Base-by-base conservation (phyloP, 2,888 invertebrate genomes). In the Caenorhabditis imperialis region DNA sequence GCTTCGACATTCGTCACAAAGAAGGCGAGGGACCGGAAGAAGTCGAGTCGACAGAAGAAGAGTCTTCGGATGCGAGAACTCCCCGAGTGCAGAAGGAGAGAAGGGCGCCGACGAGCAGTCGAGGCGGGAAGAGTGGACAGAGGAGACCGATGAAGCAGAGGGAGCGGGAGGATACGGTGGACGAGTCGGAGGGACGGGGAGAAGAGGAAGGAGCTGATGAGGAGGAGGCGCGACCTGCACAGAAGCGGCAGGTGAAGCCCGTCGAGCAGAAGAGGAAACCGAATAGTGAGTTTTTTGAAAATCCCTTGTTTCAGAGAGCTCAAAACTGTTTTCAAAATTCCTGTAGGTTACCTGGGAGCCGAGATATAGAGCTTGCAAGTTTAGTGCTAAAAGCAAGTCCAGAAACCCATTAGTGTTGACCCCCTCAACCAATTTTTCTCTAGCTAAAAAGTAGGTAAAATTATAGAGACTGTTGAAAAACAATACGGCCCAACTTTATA, bases 101-200 rank as follows among this genome's bases (percentile, higher is more conserved):
- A 22, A 35, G 47, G 45, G 53, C 47, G 8, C 16, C 22, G n/a
- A 10, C 27, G 22, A 25, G 38, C 6, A 27, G 50, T 16, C 37
- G 50, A 18, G 20, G 25, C 8, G 44, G 45, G 30, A 50, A 48
- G 23, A 20, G 51, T 18, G 65, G 55, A 10, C 18, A 33, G 38
- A 40, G 73, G 20, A n/a, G 73, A 14, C 73, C 73, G 23, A 67
- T 73, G 60, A 65, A 60, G 35, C 60, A 67, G 23, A 48, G 73
- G 18, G 73, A 73, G 38, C 33, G 73, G 27, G 73, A 73, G 38
- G 73, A 73, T 38, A 73, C 72, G n/a, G 73, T 73, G n/a, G 73
- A 73, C 45, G 73, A 73, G 23, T 65, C 65, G 18, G 62, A 71
- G 40, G 44, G 38, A 6, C 23, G 40, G 16, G 44, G 44, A 37